Percentiles rank a stretch among this genome's conserved stretches.
phyloP scores from a whole-genome alignment of 2,888 invertebrate species.

The Melolontha melolontha region DNA sequence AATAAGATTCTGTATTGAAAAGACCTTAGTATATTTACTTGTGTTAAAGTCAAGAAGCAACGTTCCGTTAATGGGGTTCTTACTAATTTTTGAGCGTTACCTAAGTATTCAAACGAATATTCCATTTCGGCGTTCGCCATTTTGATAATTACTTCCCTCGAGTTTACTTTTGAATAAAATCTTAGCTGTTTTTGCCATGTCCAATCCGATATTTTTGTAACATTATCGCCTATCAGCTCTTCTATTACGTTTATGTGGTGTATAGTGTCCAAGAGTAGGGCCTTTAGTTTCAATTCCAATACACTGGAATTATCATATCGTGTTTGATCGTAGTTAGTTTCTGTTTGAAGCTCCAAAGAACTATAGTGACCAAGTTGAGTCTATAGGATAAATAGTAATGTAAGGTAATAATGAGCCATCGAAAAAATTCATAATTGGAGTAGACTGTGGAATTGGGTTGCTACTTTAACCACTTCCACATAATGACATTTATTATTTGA shows the following conservation, averaged over 20 bases:
- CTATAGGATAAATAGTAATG: constrained; percentile 55
- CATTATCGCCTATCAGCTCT: constrained; percentile 77
- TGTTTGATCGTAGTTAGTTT: constrained; percentile 50
- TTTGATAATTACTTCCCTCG: constrained; percentile 77
- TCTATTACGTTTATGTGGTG: constrained; percentile 89
- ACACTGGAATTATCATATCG: constrained; percentile 49
- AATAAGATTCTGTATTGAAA: constrained; percentile 1
- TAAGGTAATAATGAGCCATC: no score
- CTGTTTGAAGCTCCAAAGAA: constrained; percentile 61
- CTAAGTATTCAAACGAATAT: constrained; percentile 98
- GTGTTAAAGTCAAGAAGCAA: constrained; percentile 96
- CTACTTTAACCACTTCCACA: no score
- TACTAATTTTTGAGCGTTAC: constrained; percentile 95
- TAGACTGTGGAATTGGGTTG: no score
- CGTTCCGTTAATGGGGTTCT: constrained; percentile 96
- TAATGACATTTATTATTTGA: no score
- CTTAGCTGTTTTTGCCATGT: constrained; percentile 95
- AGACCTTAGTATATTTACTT: constrained; percentile 67
- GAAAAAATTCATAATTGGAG: no score
- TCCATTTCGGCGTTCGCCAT: constrained; percentile 96
- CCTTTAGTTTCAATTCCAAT: constrained; percentile 85
- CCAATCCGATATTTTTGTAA: constrained; percentile 83
- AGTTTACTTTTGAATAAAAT: constrained; percentile 62
- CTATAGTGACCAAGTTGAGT: constrained; percentile 68
- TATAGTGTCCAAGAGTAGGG: constrained; percentile 92